These are phyloP conservation scores for Galerucella calmariensis DNA, from an alignment of 2,888 invertebrate genomes.

Conservation along the genomic window DNA sequence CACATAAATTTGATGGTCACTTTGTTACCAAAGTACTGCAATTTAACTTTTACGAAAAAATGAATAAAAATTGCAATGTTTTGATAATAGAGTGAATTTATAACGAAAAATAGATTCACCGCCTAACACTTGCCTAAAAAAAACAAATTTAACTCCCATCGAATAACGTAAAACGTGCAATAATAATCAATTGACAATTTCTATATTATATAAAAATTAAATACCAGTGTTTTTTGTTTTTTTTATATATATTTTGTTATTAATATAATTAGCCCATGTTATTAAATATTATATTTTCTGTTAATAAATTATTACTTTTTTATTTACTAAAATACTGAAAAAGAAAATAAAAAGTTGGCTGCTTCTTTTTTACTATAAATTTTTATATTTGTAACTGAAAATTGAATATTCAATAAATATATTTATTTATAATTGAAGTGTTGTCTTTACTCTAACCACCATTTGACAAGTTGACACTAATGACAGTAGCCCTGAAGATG, in stretches of 20 bases:
- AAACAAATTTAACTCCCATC: conserved; percentile 25
- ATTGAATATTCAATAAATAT: conserved; percentile 35
- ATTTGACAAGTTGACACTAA: no score
- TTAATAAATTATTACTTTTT: conserved; percentile 43
- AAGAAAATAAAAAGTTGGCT: conserved; percentile 21
- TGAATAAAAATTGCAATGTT: not conserved
- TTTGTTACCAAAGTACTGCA: not conserved
- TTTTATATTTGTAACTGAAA: conserved; percentile 35
- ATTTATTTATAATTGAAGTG: conserved; percentile 33
- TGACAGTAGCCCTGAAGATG: no score
- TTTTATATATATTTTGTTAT: conserved; percentile 34
- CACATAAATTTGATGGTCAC: not conserved
- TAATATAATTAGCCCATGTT: conserved; percentile 46
- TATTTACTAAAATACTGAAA: conserved; percentile 28
- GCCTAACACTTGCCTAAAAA: conserved; percentile 33
- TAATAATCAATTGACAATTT: conserved; percentile 29
- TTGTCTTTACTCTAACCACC: not conserved
- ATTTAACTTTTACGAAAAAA: not conserved
- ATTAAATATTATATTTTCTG: conserved; percentile 48
- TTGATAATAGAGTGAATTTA: conserved; percentile 7
- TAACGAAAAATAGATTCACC: not conserved
- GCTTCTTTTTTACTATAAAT: conserved; percentile 30
- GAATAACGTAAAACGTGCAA: conserved; percentile 28
- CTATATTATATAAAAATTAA: conserved; percentile 25
- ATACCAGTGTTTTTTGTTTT: conserved; percentile 33